These are phyloP conservation scores for Eristalis intricaria DNA, from an alignment of 2,888 invertebrate genomes.

Conservation along the genomic window DNA sequence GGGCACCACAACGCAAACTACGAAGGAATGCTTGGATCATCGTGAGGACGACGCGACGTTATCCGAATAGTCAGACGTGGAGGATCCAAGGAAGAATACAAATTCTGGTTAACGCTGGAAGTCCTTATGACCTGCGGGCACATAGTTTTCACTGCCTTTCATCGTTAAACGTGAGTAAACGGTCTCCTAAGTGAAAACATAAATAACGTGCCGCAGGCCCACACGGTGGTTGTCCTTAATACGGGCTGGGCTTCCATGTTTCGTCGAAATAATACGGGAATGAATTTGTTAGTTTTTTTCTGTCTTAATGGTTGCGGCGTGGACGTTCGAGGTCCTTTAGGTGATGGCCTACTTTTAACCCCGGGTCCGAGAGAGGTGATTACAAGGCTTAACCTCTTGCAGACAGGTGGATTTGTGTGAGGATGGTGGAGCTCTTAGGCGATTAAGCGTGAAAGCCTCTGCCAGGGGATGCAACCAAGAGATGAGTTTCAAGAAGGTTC, in stretches of 20 bases:
- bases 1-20: slow-evolving; percentile 26
- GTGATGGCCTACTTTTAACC: neutral
- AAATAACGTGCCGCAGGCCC: neutral
- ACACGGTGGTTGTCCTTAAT: neutral
- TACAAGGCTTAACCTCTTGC: neutral
- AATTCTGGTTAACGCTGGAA: slow-evolving; percentile 11
- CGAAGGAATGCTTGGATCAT: slow-evolving; percentile 25
- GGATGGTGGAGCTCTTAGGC: neutral
- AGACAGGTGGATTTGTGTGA: neutral
- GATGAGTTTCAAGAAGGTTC: neutral
- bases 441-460: too few relatives aligned
- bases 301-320: neutral
- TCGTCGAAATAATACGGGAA: slow-evolving; percentile 25
- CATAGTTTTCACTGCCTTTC: slow-evolving; percentile 18
- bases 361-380: neutral
- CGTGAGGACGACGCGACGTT: neutral
- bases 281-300: neutral
- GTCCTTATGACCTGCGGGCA: slow-evolving; percentile 18
- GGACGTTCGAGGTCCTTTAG: neutral
- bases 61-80: slow-evolving; percentile 23
- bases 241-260: slow-evolving; percentile 44
- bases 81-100: slow-evolving; percentile 15
- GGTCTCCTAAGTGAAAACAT: neutral
- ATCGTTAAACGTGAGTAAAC: slow-evolving; percentile 26
- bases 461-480: neutral